Evolutionary conservation across 92 coral and sea anemone genomes (phyloP).

Genomic region (Metridium senile): DNA sequence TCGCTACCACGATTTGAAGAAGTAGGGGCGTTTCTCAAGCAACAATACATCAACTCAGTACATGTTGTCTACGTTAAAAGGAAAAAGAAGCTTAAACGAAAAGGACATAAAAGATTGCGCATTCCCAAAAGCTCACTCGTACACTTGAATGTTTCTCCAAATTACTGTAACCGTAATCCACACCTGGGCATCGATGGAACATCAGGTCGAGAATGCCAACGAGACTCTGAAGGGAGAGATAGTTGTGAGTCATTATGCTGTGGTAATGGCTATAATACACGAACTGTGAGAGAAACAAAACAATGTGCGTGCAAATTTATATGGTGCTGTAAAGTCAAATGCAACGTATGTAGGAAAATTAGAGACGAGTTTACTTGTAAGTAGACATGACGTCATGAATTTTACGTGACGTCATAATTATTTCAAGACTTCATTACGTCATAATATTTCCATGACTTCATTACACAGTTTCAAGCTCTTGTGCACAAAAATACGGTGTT

Average conservation of each 20-base stretch:
- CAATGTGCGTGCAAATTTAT: constrained; percentile 79
- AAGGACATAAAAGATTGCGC: constrained; percentile 62
- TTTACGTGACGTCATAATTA: background rate
- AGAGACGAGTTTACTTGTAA: constrained; percentile 85
- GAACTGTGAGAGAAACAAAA: constrained; percentile 67
- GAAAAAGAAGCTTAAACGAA: constrained; percentile 59
- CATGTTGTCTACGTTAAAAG: constrained; percentile 57
- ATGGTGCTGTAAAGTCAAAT: constrained; percentile 89
- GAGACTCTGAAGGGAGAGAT: constrained; percentile 66
- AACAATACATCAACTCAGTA: constrained; percentile 62
- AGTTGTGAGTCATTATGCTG: constrained; percentile 87
- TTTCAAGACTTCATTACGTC: background rate
- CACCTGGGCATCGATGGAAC: constrained; percentile 77
- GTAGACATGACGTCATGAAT: constrained; percentile 10
- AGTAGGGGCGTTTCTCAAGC: constrained; percentile 67
- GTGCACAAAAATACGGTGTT: no score
- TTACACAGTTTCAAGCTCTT: background rate
- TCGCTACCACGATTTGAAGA: constrained; percentile 66
- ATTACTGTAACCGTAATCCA: constrained; percentile 75
- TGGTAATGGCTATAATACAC: constrained; percentile 90
- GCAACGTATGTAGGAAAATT: constrained; percentile 70
- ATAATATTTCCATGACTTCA: background rate
- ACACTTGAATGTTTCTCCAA: constrained; percentile 70
- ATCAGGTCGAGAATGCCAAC: constrained; percentile 86
- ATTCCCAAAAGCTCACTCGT: constrained; percentile 59